Evolutionary conservation across 2,113 vertebrate genomes (phyloP).

Genomic region (Trogon surrucura): DNA sequence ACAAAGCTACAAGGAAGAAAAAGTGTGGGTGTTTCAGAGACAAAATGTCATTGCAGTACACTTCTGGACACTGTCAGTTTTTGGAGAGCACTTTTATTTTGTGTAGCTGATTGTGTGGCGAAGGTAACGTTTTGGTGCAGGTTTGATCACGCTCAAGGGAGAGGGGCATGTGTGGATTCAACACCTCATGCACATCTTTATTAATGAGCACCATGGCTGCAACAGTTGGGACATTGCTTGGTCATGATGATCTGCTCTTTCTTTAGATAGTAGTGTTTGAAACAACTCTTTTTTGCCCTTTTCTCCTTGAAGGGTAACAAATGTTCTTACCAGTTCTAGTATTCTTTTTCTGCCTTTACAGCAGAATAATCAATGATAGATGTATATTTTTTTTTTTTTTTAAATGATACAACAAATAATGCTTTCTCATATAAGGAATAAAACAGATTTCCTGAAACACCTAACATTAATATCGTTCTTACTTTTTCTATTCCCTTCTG

Average conservation of each 20-base stretch:
- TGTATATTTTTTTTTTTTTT: neutral
- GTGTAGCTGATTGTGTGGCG: neutral
- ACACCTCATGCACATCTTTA: neutral
- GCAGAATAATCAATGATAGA: neutral
- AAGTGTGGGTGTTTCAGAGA: neutral
- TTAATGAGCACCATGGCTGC: neutral
- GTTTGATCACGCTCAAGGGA: neutral
- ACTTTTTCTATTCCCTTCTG: neutral
- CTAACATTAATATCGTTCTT: neutral
- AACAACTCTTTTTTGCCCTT: neutral
- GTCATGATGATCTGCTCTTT: neutral
- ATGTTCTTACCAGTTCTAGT: neutral
- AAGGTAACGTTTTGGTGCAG: neutral
- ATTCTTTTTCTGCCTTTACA: neutral
- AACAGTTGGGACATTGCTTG: neutral
- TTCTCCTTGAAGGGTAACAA: neutral
- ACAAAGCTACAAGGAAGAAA: neutral
- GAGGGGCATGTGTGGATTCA: neutral
- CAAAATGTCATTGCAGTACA: fast-evolving
- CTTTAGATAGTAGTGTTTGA: neutral
- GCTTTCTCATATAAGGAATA: neutral
- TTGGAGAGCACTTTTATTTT: neutral
- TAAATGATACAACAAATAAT: neutral
- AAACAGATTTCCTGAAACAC: neutral
- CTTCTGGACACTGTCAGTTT: neutral